These are phyloP conservation scores for Chymomyza amoena DNA, from an alignment of 2,888 invertebrate species.

Conservation along the genomic window DNA sequence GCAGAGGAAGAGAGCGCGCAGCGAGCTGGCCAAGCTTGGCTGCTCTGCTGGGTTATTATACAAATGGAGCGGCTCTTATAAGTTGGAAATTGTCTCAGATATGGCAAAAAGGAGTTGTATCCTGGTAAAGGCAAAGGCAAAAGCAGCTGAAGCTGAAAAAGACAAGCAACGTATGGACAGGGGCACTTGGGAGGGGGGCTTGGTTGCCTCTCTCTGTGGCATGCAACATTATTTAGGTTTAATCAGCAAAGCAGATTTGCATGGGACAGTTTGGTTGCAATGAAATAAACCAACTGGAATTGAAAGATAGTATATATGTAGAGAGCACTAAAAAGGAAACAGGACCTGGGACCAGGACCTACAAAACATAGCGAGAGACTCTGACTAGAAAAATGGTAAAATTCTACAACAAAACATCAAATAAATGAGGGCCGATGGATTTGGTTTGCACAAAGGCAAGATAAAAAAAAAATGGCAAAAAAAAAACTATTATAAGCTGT, in stretches of 20 bases:
- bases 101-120: slow-evolving; percentile 40
- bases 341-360: background rate
- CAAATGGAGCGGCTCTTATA: slow-evolving; percentile 56
- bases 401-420: slow-evolving; percentile 46
- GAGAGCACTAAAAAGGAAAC: background rate
- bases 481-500: slow-evolving; percentile 62
- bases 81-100: slow-evolving; percentile 67
- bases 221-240: slow-evolving; percentile 65
- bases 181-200: background rate
- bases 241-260: slow-evolving; percentile 69
- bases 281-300: slow-evolving; percentile 67
- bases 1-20: background rate
- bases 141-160: background rate
- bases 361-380: background rate
- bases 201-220: slow-evolving; percentile 12
- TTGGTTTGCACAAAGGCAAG: slow-evolving; percentile 33
- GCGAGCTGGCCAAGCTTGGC: background rate
- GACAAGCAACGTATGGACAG: too few relatives aligned
- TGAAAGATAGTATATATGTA: background rate
- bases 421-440: slow-evolving; percentile 35
- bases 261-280: slow-evolving; percentile 53
- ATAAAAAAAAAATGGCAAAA: background rate
- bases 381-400: background rate
- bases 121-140: slow-evolving; percentile 54
- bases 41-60: slow-evolving; percentile 54